Base-by-base conservation (phyloP, 2,113 vertebrate genomes). In the Sterrhoptilus dennistouni region DNA sequence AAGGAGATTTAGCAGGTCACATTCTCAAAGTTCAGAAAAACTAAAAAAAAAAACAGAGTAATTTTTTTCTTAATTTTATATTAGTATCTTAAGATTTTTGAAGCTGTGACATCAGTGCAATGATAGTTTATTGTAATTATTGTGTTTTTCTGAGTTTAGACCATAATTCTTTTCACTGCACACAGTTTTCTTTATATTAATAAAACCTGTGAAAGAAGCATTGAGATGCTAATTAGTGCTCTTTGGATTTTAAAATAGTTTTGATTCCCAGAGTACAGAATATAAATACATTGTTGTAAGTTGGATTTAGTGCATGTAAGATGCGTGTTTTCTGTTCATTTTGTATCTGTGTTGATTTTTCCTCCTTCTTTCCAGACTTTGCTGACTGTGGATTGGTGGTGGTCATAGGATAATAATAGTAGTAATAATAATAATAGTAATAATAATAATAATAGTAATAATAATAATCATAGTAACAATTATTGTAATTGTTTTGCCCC, bases 321-420 rank as follows among this genome's bases (percentile, higher is more conserved):
- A 50, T 1, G 3, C 5, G 10, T 0, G 0, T 75, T 82, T 90
- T 75, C 9, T 75, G 15, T 65, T 91, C 23, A 2, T 11, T 74
- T 52, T 24, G 4, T 64, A 24, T 42, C 76, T 3, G 1, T 36
- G 28, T 33, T 66, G 49, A 47, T 82, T 90, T 95, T 89, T 89
- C 27, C 14, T 83, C 7, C 31, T 29, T 90, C 87, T 89, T 59
- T 14, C 57, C 42, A 25, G 56, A 40, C 36, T 89, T 85, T 52
- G 5, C 75, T 85, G 74, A 36, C 36, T 71, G 50, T 66, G 52
- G 36, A 14, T 70, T 78, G 35, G 28, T 63, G 56, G 22, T 63
- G 52, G 60, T 74, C 9, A 28, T 28, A 25, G 29, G 17, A 53
- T 23, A 82, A 57, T 66, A 76, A 33, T 23, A 35, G 12, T 38